Conservation (phyloP, 2,113 vertebrate genomes). For the Strigops habroptila region DNA sequence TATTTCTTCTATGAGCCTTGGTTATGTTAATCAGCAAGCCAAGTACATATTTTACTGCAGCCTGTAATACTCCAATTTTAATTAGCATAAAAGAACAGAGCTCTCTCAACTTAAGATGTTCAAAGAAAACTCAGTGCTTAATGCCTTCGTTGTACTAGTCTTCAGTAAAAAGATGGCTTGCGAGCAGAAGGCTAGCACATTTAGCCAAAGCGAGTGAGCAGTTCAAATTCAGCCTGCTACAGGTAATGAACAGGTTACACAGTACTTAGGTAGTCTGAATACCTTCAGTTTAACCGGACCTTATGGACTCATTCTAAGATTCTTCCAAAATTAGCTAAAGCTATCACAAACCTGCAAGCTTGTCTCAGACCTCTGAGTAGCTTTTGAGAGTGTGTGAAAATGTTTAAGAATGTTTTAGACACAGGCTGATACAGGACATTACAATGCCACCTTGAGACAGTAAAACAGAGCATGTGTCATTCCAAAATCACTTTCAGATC, state of each 20-base stretch:
- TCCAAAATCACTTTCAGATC: not conserved
- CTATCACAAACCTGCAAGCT: not conserved
- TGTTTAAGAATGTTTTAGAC: not conserved
- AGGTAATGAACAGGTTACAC: not conserved
- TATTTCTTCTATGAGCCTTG: not conserved
- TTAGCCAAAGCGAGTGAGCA: not conserved
- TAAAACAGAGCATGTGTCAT: not conserved
- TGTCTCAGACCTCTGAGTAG: not conserved
- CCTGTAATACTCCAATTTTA: not conserved
- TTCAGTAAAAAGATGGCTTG: not conserved
- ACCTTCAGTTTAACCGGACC: not conserved
- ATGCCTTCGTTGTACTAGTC: not conserved
- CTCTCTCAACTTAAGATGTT: not conserved
- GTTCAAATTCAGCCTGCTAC: not conserved
- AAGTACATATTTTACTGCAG: not conserved
- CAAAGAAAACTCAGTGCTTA: not conserved
- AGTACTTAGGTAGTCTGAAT: not conserved
- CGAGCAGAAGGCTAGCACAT: not conserved
- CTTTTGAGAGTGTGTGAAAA: not conserved
- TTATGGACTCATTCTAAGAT: not conserved
- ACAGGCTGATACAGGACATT: fast-evolving
- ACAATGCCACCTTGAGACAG: not conserved
- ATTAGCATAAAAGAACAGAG: not conserved
- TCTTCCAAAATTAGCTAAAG: not conserved
- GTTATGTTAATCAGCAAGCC: not conserved